phyloP scores from a whole-genome alignment of 2,888 invertebrate genomes.

The Parascotia fuliginaria region DNA sequence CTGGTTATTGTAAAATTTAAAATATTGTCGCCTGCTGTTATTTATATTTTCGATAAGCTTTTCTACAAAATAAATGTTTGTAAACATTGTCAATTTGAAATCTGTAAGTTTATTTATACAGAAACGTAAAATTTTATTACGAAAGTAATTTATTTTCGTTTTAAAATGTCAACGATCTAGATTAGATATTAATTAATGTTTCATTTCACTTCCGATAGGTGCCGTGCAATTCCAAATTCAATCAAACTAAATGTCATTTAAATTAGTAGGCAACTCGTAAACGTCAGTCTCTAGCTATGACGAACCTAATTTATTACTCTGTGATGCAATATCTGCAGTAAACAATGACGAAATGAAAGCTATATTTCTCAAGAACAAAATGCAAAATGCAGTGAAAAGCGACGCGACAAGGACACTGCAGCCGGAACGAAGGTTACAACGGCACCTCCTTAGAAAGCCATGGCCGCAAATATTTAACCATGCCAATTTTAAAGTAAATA shows the following conservation, averaged over 20 bases:
- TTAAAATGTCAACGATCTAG: slow-evolving; percentile 14
- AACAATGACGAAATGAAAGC: slow-evolving; percentile 26
- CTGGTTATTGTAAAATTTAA: too few relatives aligned
- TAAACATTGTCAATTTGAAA: background rate
- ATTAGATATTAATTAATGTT: slow-evolving; percentile 17
- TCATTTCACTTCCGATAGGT: slow-evolving; percentile 26
- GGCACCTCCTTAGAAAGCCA: slow-evolving; percentile 26
- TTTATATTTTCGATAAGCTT: background rate
- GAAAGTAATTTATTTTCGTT: slow-evolving; percentile 20
- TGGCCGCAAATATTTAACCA: slow-evolving; percentile 10
- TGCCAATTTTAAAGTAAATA: background rate
- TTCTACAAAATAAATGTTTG: too few relatives aligned
- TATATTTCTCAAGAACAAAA: slow-evolving; percentile 20
- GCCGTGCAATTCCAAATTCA: slow-evolving; percentile 31
- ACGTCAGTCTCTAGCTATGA: slow-evolving; percentile 11
- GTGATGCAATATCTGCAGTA: slow-evolving; percentile 30
- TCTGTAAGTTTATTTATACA: background rate
- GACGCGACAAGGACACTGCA: slow-evolving; percentile 47
- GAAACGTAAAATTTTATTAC: background rate
- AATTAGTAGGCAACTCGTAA: slow-evolving; percentile 19
- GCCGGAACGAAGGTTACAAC: slow-evolving; percentile 32
- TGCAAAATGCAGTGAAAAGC: slow-evolving; percentile 32
- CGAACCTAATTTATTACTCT: slow-evolving; percentile 21
- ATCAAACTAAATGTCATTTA: slow-evolving; percentile 16
- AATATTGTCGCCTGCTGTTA: background rate